These are phyloP conservation scores for Blastomussa wellsi DNA, from an alignment of 92 coral and sea anemone species.

Conservation along the genomic window DNA sequence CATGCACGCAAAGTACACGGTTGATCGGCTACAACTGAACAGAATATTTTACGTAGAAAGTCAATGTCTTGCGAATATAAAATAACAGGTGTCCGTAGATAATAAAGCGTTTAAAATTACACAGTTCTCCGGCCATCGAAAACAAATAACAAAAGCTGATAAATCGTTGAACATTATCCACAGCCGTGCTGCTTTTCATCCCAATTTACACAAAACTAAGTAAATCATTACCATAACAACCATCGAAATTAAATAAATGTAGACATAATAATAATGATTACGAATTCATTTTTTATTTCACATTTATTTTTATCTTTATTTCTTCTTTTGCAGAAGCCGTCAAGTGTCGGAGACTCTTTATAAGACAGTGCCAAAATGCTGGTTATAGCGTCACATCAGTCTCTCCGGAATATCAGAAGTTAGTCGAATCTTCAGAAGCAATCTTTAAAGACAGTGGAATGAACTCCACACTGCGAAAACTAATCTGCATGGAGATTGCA, in stretches of 20 bases:
- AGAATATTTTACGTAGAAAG: not conserved
- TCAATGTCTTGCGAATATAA: not conserved
- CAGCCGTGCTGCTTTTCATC: not conserved
- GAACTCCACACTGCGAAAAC: slow-evolving; percentile 26
- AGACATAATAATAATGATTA: not conserved
- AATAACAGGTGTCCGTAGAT: not conserved
- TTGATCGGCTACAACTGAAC: not conserved
- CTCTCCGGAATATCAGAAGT: slow-evolving; percentile 18
- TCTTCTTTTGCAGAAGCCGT: not conserved
- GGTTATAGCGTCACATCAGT: slow-evolving; percentile 34
- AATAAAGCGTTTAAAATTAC: not conserved
- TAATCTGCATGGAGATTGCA: slow-evolving; percentile 41
- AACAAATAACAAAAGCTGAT: not conserved
- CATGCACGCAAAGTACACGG: not conserved
- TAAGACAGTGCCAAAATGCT: not conserved
- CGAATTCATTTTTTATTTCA: not conserved
- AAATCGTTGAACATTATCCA: not conserved
- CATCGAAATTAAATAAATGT: not conserved
- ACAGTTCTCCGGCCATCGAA: not conserved
- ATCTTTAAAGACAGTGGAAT: not conserved
- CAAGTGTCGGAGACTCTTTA: not conserved
- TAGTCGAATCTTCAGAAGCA: not conserved
- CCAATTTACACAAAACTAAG: not conserved
- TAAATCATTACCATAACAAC: not conserved
- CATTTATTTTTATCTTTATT: not conserved